These are phyloP conservation scores for Rhysida immarginata DNA, from an alignment of 1,140 invertebrate species.

Conservation along the genomic window DNA sequence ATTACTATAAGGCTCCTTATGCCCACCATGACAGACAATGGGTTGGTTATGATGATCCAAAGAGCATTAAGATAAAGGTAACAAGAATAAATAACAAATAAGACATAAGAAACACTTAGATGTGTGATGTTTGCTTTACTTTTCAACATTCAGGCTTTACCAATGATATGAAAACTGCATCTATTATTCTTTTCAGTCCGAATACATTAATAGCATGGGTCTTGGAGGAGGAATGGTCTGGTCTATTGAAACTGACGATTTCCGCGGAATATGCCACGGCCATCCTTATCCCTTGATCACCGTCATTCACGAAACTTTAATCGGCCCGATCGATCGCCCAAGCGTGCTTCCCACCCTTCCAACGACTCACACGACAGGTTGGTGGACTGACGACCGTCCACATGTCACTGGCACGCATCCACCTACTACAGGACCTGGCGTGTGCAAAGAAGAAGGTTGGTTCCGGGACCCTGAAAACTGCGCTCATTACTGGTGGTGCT, in stretches of 20 bases:
- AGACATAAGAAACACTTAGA: too few species aligned
- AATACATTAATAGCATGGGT: conserved; percentile 53
- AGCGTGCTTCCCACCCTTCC: conserved; percentile 4
- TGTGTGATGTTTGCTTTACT: too few species aligned
- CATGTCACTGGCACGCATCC: conserved; percentile 2
- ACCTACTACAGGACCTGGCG: conserved; percentile 7
- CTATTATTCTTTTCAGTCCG: too few species aligned
- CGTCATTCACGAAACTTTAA: neutral
- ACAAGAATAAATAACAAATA: too few species aligned
- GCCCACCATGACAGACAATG: conserved; percentile 31
- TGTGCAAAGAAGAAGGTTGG: conserved; percentile 21
- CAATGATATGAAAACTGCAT: too few species aligned
- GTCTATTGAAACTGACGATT: conserved; percentile 31
- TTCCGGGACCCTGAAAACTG: conserved; percentile 19
- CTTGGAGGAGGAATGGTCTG: conserved; percentile 71
- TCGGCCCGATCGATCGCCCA: neutral
- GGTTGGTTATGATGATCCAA: conserved; percentile 32
- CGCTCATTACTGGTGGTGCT: conserved; percentile 20
- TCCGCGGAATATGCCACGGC: neutral
- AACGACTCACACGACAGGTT: conserved; percentile 2
- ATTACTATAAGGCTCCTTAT: conserved; percentile 31
- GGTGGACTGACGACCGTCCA: neutral
- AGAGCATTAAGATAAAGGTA: conserved; percentile 26
- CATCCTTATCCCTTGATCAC: neutral
- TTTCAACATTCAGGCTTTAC: too few species aligned